Base-by-base conservation (phyloP, 23 tunicate species). In the Halocynthia roretzi region DNA sequence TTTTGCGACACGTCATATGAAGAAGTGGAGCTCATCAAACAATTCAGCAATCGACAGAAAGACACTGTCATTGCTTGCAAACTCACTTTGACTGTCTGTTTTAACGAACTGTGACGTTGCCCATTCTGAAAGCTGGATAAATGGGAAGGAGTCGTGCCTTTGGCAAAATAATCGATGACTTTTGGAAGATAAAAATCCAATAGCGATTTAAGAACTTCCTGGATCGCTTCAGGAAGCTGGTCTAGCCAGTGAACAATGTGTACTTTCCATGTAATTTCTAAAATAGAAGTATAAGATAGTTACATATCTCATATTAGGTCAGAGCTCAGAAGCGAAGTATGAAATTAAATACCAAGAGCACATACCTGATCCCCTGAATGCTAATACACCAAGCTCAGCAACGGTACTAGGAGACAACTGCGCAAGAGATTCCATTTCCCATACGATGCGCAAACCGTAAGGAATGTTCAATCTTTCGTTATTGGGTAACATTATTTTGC, bases 221-320 rank as follows among this genome's bases (percentile, higher is more conserved):
- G 82, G 6, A 75, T 68, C 67, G 65, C 58, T 48, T 70, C 78
- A 19, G 88, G 79, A 53, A 86, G 81, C 17, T 76, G 71, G 6
- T 78, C 53, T 53, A 83, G 14, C 98, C 98, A 92, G 82, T 86
- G 91, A 60, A 62, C 62, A 6, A 92, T 67, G 75, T 54, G 83
- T 14, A 82, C 81, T 22, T 86, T 74, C 98, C 98, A 92, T 53
- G 85, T 86, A 12, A 92, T 56, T 68, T 92, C 98, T 92, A 66
- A 50, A 83, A 15, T 11, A 51, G 6, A 8, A 54, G 15, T 31
- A 31, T 31, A 31, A 31, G 44, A 31, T 31, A 31, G 4, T 0
- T 31, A 31, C 4, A 31, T 31, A 31, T 4, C 44, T 31, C 44
- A 31, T 31, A 31, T 31, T 0, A 4, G 4, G 4, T 31, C 2